phyloP scores from a whole-genome alignment of 2,797 vertebrate genomes.

The Pipistrellus kuhlii region DNA sequence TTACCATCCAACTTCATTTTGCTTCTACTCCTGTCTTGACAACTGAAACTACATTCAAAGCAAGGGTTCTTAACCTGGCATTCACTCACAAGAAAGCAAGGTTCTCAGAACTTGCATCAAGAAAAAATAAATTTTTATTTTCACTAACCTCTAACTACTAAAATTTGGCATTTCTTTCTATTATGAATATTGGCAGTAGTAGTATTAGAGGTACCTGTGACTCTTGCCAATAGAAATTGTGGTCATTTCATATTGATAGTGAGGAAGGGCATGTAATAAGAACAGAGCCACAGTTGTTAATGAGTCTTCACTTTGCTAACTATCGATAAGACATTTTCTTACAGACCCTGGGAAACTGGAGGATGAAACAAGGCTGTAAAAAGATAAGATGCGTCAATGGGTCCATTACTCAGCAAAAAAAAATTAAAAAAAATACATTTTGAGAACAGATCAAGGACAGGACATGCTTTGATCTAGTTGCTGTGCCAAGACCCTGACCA shows the following conservation, averaged over 20 bases:
- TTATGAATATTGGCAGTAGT: neutral
- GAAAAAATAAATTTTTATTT: slow-evolving; percentile 6
- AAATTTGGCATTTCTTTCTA: slow-evolving; percentile 7
- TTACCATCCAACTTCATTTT: slow-evolving; percentile 3
- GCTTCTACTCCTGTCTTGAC: neutral
- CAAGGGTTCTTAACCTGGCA: neutral
- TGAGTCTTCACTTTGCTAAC: too few species aligned
- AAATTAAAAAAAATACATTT: too few species aligned
- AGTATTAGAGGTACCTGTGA: neutral
- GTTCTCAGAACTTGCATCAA: neutral
- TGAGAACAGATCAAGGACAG: too few species aligned
- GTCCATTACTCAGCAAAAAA: too few species aligned
- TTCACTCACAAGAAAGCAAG: neutral
- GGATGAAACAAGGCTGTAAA: too few species aligned
- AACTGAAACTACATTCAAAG: neutral
- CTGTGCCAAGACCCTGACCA: too few species aligned
- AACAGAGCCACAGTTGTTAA: too few species aligned
- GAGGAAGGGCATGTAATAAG: too few species aligned
- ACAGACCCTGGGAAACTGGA: too few species aligned
- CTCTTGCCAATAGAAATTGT: neutral
- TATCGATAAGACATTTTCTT: too few species aligned
- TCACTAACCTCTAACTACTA: neutral
- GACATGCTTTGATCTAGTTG: too few species aligned
- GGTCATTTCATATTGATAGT: neutral
- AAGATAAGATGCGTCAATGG: too few species aligned